Conservation (phyloP, 2,113 vertebrate species). For the Peromyscus leucopus region DNA sequence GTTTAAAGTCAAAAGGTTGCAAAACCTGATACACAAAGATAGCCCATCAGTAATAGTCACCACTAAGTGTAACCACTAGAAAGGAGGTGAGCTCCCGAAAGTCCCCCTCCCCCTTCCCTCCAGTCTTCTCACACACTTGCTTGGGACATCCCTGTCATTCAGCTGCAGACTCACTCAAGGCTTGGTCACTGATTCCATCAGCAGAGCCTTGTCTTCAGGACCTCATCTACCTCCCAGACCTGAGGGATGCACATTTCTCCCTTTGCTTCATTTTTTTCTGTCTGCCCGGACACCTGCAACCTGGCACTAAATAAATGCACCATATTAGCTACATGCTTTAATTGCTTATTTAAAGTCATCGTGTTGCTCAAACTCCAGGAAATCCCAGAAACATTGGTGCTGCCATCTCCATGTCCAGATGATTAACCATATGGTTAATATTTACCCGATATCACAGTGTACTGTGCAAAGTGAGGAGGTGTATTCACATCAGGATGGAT, state of each 20-base stretch:
- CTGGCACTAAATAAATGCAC: not conserved
- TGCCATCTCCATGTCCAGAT: not conserved
- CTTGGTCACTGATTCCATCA: not conserved
- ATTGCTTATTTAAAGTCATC: not conserved
- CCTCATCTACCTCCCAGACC: not conserved
- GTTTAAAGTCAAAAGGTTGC: constrained; percentile 6
- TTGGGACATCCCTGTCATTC: rapidly evolving
- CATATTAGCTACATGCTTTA: not conserved
- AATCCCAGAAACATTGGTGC: not conserved
- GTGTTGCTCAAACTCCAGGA: not conserved
- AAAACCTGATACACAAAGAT: not conserved
- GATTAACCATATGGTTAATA: not conserved
- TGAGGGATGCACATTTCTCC: not conserved
- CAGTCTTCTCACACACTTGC: not conserved
- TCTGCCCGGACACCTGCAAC: not conserved
- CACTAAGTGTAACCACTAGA: not conserved
- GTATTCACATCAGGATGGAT: not conserved
- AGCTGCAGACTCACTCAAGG: not conserved
- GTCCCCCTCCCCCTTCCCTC: not conserved
- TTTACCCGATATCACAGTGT: not conserved
- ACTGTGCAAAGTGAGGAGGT: not conserved
- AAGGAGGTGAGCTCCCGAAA: not conserved
- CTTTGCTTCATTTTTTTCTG: not conserved
- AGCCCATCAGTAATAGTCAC: not conserved
- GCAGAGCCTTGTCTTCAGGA: not conserved